These are phyloP conservation scores for Chrysocyon brachyurus DNA, from an alignment of 2,797 vertebrate genomes.

Conservation along the genomic window DNA sequence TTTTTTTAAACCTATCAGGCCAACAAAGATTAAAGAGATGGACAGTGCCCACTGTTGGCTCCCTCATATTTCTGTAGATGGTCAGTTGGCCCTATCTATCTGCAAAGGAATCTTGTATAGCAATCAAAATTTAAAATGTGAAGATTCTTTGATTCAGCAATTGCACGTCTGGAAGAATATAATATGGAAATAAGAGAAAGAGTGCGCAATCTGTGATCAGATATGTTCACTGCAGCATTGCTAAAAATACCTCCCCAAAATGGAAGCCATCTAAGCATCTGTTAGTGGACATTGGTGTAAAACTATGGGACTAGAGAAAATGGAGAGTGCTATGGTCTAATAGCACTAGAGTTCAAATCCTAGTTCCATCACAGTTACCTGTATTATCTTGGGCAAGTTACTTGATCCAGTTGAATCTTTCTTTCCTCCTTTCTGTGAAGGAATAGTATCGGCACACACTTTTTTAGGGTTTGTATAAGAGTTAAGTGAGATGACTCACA, in stretches of 20 bases:
- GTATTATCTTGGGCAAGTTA: background rate
- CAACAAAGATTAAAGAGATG: background rate
- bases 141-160: conserved; percentile 21
- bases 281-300: conserved; percentile 2
- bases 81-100: background rate
- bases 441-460: background rate
- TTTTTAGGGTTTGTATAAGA: background rate
- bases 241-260: background rate
- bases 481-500: conserved; percentile 26
- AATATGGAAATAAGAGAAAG: background rate
- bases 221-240: background rate
- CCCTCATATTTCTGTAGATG: background rate
- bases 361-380: background rate
- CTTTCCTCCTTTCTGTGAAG: background rate
- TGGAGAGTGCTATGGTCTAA: background rate
- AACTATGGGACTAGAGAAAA: background rate
- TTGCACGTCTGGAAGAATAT: background rate
- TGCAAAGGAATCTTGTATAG: background rate
- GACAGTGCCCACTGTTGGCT: background rate
- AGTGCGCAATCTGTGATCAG: background rate
- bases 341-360: background rate
- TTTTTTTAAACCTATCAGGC: background rate
- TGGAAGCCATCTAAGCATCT: background rate
- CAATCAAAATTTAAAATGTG: background rate
- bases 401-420: background rate